Conservation (phyloP, 1,140 invertebrate species). For the Muscidifurax raptorellus region DNA sequence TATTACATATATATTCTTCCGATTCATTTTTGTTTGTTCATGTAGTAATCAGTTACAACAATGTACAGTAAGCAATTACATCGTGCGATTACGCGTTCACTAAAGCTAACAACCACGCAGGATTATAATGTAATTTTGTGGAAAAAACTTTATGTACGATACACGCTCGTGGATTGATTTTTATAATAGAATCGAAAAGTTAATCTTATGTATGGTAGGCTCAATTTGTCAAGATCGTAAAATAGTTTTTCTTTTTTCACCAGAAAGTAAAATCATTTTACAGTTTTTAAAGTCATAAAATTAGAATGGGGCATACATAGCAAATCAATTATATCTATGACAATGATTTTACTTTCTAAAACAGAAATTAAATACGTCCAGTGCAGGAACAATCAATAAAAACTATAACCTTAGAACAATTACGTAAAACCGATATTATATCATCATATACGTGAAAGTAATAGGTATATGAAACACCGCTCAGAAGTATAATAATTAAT, state of each 20-base stretch:
- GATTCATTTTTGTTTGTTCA: constrained; percentile 33
- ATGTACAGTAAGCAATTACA: constrained; percentile 44
- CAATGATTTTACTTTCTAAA: background rate
- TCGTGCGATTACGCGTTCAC: constrained; percentile 18
- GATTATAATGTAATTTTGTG: constrained; percentile 17
- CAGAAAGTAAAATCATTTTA: background rate
- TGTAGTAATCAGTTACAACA: constrained; percentile 20
- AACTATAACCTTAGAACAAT: constrained; percentile 9
- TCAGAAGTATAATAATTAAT: constrained; percentile 4
- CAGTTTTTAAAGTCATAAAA: background rate
- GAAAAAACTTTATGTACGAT: background rate
- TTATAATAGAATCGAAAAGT: background rate
- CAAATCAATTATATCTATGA: background rate
- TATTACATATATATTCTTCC: background rate
- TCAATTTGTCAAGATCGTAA: background rate
- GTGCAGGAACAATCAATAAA: background rate
- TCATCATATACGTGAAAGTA: background rate
- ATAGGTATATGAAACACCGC: background rate
- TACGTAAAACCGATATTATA: background rate
- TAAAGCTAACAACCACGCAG: constrained; percentile 42
- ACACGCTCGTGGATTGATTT: background rate
- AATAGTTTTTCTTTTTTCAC: too few relatives aligned
- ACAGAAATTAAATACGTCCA: constrained; percentile 29
- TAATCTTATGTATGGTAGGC: background rate
- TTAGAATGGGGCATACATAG: background rate